Conservation (phyloP, 2,797 vertebrate species). For the Phataginus tricuspis region DNA sequence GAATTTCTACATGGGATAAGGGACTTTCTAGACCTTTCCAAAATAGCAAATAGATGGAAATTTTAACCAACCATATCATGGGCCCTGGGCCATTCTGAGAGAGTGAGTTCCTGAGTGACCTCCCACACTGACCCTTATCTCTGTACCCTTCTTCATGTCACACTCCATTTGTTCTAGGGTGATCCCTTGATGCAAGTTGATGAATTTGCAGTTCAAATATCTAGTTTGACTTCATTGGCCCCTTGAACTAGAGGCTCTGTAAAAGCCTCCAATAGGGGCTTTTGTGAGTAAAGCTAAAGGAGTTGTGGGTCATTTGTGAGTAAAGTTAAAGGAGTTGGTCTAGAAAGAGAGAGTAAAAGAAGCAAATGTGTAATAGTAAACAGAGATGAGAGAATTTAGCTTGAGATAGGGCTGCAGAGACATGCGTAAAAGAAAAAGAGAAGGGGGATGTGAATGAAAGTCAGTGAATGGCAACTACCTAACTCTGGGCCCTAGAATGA, state of each 20-base stretch:
- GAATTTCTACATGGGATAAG: not conserved
- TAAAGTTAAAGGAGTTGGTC: not conserved
- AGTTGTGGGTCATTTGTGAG: not conserved
- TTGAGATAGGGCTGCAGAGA: not conserved
- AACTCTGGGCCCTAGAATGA: not conserved
- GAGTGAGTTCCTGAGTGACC: fast-evolving
- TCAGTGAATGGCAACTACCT: not conserved
- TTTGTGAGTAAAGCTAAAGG: not conserved
- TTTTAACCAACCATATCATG: not conserved
- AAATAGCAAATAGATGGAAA: not conserved
- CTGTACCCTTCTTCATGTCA: not conserved
- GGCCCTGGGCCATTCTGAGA: not conserved
- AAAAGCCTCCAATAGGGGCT: not conserved
- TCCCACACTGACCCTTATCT: not conserved
- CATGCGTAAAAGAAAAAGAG: not conserved
- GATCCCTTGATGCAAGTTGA: not conserved
- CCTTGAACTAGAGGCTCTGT: not conserved
- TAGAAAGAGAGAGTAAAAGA: not conserved
- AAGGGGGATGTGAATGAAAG: not conserved
- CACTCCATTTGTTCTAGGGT: not conserved
- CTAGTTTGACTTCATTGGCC: not conserved
- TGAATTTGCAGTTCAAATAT: not conserved
- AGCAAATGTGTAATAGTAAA: not conserved
- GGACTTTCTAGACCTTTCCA: not conserved
- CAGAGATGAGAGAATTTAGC: not conserved